These are phyloP conservation scores for Parapristionchus giblindavisi DNA, from an alignment of 2,888 invertebrate genomes.

Conservation along the genomic window DNA sequence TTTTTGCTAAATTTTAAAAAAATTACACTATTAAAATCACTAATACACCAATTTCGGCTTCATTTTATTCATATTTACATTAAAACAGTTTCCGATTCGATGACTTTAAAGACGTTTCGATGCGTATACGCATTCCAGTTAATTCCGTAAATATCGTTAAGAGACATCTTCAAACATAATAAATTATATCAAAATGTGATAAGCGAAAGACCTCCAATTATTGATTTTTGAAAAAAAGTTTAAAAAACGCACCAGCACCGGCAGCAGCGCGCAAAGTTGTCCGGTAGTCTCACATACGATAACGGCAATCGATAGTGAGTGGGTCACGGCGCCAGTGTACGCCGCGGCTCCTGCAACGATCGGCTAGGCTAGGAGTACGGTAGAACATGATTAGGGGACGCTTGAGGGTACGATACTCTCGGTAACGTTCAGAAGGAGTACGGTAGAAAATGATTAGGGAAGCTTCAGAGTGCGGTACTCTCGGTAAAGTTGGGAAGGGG, in stretches of 20 bases:
- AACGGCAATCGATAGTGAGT: constrained; percentile 95
- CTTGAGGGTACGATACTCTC: neutral
- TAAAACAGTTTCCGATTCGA: no score
- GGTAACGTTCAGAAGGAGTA: neutral
- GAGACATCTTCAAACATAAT: neutral
- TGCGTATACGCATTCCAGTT: no score
- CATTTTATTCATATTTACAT: no score
- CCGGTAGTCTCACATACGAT: constrained; percentile 98
- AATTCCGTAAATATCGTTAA: no score
- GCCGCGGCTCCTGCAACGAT: constrained; percentile 77
- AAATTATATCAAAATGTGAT: neutral
- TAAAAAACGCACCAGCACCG: constrained; percentile 80
- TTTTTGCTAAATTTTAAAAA: no score
- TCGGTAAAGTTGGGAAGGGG: neutral
- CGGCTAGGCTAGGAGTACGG: neutral
- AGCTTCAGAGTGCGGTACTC: no score
- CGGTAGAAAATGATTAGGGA: neutral
- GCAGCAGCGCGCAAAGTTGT: constrained; percentile 94
- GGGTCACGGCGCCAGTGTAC: constrained; percentile 93
- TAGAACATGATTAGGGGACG: neutral
- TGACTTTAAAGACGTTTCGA: no score
- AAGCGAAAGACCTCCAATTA: no score
- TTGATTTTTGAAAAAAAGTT: no score
- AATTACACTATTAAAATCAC: no score
- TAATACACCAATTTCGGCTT: no score